These are phyloP conservation scores for Micromussa lordhowensis DNA, from an alignment of 92 coral and sea anemone species.

Conservation along the genomic window DNA sequence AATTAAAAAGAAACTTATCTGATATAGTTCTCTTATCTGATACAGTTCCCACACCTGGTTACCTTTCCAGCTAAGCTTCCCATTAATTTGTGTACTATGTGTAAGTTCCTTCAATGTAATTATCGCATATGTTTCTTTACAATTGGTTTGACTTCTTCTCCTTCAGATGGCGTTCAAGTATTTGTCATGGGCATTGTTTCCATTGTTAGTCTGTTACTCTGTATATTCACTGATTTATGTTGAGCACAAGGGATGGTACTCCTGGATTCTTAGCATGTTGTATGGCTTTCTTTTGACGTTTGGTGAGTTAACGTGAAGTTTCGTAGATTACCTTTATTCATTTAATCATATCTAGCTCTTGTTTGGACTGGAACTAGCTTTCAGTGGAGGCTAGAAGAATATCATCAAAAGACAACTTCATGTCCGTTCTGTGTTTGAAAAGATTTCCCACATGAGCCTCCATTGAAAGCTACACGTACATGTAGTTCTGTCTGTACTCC, in stretches of 20 bases:
- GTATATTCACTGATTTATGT: constrained; percentile 88
- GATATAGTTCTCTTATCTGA: too few species aligned
- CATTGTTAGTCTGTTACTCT: constrained; percentile 81
- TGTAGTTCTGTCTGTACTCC: too few species aligned
- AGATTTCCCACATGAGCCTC: background rate
- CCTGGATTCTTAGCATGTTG: constrained; percentile 98
- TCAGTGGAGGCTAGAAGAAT: background rate
- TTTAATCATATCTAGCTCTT: background rate
- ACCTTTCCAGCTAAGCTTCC: too few species aligned
- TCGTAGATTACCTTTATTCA: background rate
- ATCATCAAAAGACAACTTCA: too few species aligned
- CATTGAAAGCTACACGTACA: background rate
- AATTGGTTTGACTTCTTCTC: background rate
- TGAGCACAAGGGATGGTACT: constrained; percentile 99
- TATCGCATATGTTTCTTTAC: background rate
- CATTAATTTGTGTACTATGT: too few species aligned
- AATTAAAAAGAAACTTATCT: too few species aligned
- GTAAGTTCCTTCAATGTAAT: too few species aligned
- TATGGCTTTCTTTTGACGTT: constrained; percentile 97
- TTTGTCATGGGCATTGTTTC: constrained; percentile 94
- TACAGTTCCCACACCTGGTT: too few species aligned
- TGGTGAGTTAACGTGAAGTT: constrained; percentile 62
- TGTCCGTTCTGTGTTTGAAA: too few species aligned
- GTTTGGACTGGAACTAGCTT: background rate
- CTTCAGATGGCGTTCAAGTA: constrained; percentile 97